Evolutionary conservation across 1,140 invertebrate species (phyloP).

Genomic region (Drosophila kohkoa): DNA sequence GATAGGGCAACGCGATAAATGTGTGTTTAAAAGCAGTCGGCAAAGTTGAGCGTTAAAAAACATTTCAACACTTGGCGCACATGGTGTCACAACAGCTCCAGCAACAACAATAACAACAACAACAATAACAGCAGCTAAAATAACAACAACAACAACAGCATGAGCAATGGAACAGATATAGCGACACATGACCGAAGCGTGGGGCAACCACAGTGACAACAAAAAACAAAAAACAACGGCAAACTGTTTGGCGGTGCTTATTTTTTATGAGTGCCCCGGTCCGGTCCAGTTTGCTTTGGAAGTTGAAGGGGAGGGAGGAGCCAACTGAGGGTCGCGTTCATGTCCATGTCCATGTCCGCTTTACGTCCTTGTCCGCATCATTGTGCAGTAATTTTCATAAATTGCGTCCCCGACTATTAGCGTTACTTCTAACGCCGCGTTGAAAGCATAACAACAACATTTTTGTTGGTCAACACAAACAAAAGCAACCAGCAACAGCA

Average conservation of each 20-base stretch:
- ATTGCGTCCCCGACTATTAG: conserved; percentile 78
- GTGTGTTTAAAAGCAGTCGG: conserved; percentile 70
- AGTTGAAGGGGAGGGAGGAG: too few relatives aligned
- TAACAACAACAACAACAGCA: conserved; percentile 55
- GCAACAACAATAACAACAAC: conserved; percentile 41
- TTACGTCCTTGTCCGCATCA: conserved; percentile 55
- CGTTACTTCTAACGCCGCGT: conserved; percentile 73
- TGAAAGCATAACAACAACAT: conserved; percentile 61
- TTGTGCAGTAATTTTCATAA: conserved; percentile 78
- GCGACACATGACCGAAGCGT: conserved; percentile 47
- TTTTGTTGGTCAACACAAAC: conserved; percentile 40
- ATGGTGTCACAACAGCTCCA: conserved; percentile 73
- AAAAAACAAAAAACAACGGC: conserved; percentile 52
- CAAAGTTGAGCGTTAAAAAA: conserved; percentile 78
- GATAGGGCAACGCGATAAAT: conserved; percentile 43
- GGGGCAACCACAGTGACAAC: conserved; percentile 58
- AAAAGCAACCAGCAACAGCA: conserved; percentile 20
- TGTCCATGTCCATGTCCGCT: conserved; percentile 30
- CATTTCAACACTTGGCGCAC: conserved; percentile 78
- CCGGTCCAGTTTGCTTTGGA: conserved; percentile 9
- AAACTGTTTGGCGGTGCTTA: conserved; percentile 66
- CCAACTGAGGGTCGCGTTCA: conserved; percentile 10
- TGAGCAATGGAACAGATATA: conserved; percentile 50
- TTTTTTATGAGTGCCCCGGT: conserved; percentile 52
- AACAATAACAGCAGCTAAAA: conserved; percentile 51